Conservation (phyloP, 2,113 vertebrate species). For the Triplophysa siluroides region DNA sequence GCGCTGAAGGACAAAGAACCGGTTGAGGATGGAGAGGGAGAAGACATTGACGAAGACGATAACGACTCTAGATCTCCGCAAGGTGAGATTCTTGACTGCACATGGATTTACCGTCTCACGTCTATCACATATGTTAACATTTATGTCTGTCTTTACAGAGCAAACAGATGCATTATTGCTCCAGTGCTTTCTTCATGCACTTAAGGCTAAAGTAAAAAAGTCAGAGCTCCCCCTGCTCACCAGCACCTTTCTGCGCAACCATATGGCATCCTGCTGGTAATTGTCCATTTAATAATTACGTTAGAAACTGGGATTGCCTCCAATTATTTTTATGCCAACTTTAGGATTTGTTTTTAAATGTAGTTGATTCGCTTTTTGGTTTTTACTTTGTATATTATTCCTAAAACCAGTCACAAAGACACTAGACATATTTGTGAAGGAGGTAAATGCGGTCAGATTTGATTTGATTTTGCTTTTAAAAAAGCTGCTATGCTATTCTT, state of each 20-base stretch:
- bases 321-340: too few relatives aligned
- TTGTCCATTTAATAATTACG: background rate
- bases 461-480: too few relatives aligned
- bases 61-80: conserved; percentile 76
- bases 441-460: too few relatives aligned
- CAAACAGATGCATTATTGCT: conserved; percentile 87
- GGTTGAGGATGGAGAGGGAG: conserved; percentile 43
- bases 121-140: conserved; percentile 2
- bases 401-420: too few relatives aligned
- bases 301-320: background rate
- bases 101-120: background rate
- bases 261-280: conserved; percentile 96
- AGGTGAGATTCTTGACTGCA: conserved; percentile 70
- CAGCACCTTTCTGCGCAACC: conserved; percentile 88
- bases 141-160: conserved; percentile 72
- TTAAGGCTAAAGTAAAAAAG: conserved; percentile 91
- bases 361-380: too few relatives aligned
- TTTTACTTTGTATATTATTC: too few relatives aligned
- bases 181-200: conserved; percentile 89
- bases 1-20: conserved; percentile 47
- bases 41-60: conserved; percentile 55
- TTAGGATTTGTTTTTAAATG: too few relatives aligned
- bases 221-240: conserved; percentile 92
- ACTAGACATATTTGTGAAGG: too few relatives aligned
- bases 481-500: too few relatives aligned